phyloP scores from a whole-genome alignment of 2,888 invertebrate species.

The Byasa hedistus region DNA sequence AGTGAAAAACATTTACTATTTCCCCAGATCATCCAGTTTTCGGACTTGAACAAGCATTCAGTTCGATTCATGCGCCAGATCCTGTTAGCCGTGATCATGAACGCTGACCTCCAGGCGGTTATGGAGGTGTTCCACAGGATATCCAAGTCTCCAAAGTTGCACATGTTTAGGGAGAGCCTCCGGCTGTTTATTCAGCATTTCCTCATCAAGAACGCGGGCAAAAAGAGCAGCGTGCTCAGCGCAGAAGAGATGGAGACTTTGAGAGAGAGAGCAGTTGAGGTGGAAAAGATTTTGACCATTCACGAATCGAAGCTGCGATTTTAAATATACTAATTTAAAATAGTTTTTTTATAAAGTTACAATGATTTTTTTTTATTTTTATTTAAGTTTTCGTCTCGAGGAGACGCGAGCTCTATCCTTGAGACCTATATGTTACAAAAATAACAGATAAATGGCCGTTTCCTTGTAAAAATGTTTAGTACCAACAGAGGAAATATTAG shows the following conservation, averaged over 20 bases:
- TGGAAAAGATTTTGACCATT: slow-evolving; percentile 83
- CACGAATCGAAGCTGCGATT: slow-evolving; percentile 69
- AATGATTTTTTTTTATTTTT: too few species aligned
- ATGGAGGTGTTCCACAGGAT: slow-evolving; percentile 86
- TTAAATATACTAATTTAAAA: slow-evolving; percentile 40
- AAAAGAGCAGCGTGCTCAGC: slow-evolving; percentile 56
- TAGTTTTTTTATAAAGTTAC: slow-evolving; percentile 1
- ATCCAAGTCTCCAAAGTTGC: slow-evolving; percentile 85
- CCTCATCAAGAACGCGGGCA: slow-evolving; percentile 83
- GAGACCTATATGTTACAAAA: neutral
- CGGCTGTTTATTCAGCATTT: slow-evolving; percentile 93
- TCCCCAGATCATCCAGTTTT: slow-evolving; percentile 89
- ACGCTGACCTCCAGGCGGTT: slow-evolving; percentile 80
- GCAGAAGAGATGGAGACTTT: slow-evolving; percentile 58
- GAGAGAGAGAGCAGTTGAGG: slow-evolving; percentile 80
- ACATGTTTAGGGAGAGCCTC: slow-evolving; percentile 90
- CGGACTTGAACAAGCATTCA: slow-evolving; percentile 88
- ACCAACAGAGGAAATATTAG: too few species aligned
- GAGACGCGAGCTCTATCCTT: too few species aligned
- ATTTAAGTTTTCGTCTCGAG: too few species aligned
- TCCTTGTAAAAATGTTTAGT: too few species aligned
- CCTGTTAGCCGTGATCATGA: slow-evolving; percentile 85
- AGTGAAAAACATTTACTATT: neutral
- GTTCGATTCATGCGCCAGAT: slow-evolving; percentile 90
- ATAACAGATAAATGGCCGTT: too few species aligned